Evolutionary conservation across 2,113 vertebrate genomes (phyloP).

Genomic region (Garra rufa): DNA sequence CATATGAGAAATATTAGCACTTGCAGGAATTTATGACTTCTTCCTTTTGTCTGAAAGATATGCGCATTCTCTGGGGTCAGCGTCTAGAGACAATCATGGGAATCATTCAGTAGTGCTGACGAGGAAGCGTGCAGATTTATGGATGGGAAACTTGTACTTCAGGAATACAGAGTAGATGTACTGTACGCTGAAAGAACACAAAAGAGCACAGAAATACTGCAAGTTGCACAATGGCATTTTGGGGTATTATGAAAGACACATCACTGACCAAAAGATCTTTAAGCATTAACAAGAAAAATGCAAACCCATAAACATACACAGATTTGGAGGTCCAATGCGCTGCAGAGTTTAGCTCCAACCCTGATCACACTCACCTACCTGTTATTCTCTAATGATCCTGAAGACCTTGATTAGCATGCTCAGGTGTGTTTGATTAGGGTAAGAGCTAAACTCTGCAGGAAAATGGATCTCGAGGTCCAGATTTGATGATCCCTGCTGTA

Average conservation of each 20-base stretch:
- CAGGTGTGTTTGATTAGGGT: too few relatives aligned
- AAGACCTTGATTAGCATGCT: too few relatives aligned
- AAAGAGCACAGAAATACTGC: not conserved
- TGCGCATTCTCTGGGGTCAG: not conserved
- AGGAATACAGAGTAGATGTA: not conserved
- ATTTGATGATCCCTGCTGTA: too few relatives aligned
- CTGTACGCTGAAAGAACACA: not conserved
- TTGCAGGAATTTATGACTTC: not conserved
- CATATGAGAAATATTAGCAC: not conserved
- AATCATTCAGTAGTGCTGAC: slow-evolving; percentile 1
- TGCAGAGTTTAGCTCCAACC: too few relatives aligned
- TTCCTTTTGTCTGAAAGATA: not conserved
- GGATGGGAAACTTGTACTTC: not conserved
- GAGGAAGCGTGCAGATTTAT: not conserved
- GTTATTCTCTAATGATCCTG: too few relatives aligned
- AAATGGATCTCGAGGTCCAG: too few relatives aligned
- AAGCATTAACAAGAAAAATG: not conserved
- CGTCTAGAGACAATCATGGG: not conserved
- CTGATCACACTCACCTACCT: too few relatives aligned
- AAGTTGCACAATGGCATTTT: not conserved
- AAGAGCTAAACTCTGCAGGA: too few relatives aligned
- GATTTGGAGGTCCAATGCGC: too few relatives aligned
- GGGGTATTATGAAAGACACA: not conserved
- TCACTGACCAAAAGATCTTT: not conserved
- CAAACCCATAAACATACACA: not conserved